phyloP scores from a whole-genome alignment of 2,888 invertebrate genomes.

The Dimorphilus gyrociliatus region DNA sequence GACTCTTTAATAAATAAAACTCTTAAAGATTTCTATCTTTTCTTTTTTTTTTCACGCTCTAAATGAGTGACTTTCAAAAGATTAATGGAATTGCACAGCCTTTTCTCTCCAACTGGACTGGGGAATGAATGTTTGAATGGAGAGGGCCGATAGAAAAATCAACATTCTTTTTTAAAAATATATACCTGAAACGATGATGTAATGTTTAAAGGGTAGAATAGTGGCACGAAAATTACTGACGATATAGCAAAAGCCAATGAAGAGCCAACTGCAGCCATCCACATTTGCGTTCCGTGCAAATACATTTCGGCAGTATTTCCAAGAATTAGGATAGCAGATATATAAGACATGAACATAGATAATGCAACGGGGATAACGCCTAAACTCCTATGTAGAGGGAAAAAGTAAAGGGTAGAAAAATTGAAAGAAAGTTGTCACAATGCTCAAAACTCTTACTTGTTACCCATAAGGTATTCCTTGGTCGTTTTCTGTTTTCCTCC shows the following conservation, averaged over 20 bases:
- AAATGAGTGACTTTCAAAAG: too few relatives aligned
- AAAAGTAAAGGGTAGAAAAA: too few relatives aligned
- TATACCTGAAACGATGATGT: background rate
- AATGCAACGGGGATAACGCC: constrained; percentile 6
- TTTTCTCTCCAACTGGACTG: too few relatives aligned
- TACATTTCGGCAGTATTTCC: constrained; percentile 9
- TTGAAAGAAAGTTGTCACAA: too few relatives aligned
- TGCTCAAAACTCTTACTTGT: too few relatives aligned
- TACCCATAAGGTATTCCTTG: constrained; percentile 8
- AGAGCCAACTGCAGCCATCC: constrained; percentile 4
- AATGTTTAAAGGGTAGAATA: background rate
- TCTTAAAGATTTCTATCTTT: too few relatives aligned
- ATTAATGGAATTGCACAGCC: too few relatives aligned
- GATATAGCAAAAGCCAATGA: constrained; percentile 4
- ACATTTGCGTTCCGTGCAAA: constrained; percentile 4
- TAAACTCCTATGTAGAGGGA: too few relatives aligned
- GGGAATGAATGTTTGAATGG: too few relatives aligned
- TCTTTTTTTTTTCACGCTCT: too few relatives aligned
- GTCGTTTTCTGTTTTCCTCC: constrained; percentile 6
- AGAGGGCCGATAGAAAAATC: too few relatives aligned
- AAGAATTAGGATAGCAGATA: constrained; percentile 8
- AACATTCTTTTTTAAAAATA: background rate
- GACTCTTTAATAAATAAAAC: too few relatives aligned
- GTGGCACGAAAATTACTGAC: background rate
- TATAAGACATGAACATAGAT: constrained; percentile 9